Evolutionary conservation across 2,888 invertebrate genomes (phyloP).

Genomic region (Dolichopus griseipennis): DNA sequence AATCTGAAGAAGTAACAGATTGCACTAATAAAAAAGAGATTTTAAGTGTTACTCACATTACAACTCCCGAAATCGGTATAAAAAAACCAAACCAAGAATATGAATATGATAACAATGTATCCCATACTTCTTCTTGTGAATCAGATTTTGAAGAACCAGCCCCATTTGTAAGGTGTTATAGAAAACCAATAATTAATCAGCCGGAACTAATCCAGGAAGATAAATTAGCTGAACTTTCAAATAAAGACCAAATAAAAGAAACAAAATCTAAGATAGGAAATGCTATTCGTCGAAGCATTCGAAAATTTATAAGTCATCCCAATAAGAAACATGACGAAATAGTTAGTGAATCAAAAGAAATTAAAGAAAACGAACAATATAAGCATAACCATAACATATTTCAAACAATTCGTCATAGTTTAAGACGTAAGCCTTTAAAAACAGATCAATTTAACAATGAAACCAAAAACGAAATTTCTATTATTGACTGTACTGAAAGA

Average conservation of each 20-base stretch:
- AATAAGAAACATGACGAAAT: conserved; percentile 19
- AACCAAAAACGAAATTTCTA: conserved; percentile 31
- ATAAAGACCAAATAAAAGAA: conserved; percentile 19
- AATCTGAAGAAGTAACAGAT: neutral
- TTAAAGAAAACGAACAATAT: conserved; percentile 19
- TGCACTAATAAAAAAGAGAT: neutral
- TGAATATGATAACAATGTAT: conserved; percentile 24
- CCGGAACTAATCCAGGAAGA: conserved; percentile 4
- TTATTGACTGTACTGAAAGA: conserved; percentile 36
- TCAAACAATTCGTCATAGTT: conserved; percentile 34
- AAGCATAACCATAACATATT: conserved; percentile 25
- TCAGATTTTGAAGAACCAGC: conserved; percentile 34
- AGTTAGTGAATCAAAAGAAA: conserved; percentile 15
- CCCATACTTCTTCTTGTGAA: conserved; percentile 20
- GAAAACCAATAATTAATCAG: conserved; percentile 25
- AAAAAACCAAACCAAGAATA: conserved; percentile 15
- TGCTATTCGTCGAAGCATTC: conserved; percentile 36
- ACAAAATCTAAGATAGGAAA: conserved; percentile 23
- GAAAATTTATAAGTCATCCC: conserved; percentile 33
- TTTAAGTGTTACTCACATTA: conserved; percentile 10
- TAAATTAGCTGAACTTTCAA: conserved; percentile 21
- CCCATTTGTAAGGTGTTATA: conserved; percentile 39
- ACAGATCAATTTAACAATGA: conserved; percentile 9
- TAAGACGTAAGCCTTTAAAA: conserved; percentile 33
- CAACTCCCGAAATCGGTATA: neutral